Evolutionary conservation across 2,113 vertebrate genomes (phyloP), one percentile per base, ranked within the genome.

Genomic region (Trogon surrucura): DNA sequence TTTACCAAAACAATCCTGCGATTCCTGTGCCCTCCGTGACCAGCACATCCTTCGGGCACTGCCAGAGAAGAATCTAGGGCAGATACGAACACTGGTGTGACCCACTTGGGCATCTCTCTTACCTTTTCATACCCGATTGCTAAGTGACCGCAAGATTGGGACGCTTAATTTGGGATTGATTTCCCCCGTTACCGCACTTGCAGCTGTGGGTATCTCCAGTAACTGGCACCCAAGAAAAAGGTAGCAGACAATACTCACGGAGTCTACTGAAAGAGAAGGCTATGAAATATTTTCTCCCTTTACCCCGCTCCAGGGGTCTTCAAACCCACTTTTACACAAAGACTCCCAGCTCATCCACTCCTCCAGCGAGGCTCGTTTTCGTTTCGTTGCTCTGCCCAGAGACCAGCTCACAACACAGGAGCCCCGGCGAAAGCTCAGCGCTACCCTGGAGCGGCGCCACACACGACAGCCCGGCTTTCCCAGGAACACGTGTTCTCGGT

Each of bases 351-450:
- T 78, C 5, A 1, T 10, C 10, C 13, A 0, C 21, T 82, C 45
- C 47, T 77, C 78, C 57, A 47, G 17, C 51, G 58, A 61, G 41
- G 47, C 45, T 62, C 65, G 50, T 17, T 36, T 77, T 69, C 41
- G 25, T 36, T 77, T 69, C 41, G 25, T 36, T 38, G 30, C 61
- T 34, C 32, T 21, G 72, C 65, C 69, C 13, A 60, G 29, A 84
- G 51, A 44, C 9, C 1, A 0, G 38, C 21, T 65, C 13, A 41
- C 2, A 81, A 32, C 9, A 32, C 16, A n/a, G 34, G 1, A 30
- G 65, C n/a, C 41, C 60, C 61, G 77, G 50, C n/a, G 22, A 51
- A 86, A 94, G 93, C 67, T 93, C 88, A 93, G 48, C 0, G 0
- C 72, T 88, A 25, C 65, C 90, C 85, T 20, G 67, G 93, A 90